Percentiles rank a stretch among this genome's conserved stretches.
phyloP scores from a whole-genome alignment of 2,888 invertebrate genomes.

The Eilema sororculum region DNA sequence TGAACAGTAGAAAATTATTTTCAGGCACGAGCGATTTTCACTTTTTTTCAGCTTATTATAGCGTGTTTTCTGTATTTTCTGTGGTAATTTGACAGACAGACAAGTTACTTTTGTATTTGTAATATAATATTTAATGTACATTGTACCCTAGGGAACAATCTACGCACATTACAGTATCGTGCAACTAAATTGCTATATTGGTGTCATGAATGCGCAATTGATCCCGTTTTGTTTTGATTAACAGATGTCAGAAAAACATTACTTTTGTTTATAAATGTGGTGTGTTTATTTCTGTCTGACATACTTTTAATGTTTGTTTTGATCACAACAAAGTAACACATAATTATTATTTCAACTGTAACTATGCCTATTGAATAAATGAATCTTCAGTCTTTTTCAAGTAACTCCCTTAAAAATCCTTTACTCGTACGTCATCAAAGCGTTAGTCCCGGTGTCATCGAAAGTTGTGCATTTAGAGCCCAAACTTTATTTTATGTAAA shows the following conservation, averaged over 20 bases:
- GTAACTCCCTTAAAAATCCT: too few species aligned
- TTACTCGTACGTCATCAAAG: not conserved
- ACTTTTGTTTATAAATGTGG: not conserved
- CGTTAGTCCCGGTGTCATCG: not conserved
- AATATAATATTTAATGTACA: not conserved
- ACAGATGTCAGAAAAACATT: not conserved
- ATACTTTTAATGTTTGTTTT: not conserved
- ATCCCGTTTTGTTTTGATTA: constrained; percentile 14
- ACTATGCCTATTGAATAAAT: too few species aligned
- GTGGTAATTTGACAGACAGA: too few species aligned
- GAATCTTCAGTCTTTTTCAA: not conserved
- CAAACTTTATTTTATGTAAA: too few species aligned
- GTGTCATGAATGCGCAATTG: constrained; percentile 20
- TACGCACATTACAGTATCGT: not conserved
- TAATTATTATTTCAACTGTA: too few species aligned
- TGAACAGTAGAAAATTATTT: too few species aligned
- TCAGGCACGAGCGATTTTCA: too few species aligned
- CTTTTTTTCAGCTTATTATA: too few species aligned
- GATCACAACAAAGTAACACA: not conserved
- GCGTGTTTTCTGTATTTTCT: too few species aligned
- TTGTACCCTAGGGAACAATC: not conserved
- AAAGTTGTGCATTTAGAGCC: not conserved
- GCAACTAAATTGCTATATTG: constrained; percentile 14
- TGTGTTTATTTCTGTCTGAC: not conserved
- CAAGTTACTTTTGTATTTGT: too few species aligned